Conservation (phyloP, 2,797 vertebrate genomes). For the Acanthornis magna region DNA sequence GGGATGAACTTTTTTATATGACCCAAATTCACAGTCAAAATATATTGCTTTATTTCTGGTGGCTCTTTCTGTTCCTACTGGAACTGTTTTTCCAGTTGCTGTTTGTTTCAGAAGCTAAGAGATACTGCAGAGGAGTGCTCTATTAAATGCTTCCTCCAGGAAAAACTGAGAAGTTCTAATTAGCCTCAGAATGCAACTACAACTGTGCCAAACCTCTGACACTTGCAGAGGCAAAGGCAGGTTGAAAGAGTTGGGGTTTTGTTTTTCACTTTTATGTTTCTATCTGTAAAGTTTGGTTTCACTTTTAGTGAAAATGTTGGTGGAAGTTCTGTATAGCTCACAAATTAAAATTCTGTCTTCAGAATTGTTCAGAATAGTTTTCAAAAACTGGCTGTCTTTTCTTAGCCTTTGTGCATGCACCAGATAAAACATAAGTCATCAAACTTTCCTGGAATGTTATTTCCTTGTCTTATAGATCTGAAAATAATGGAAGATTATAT, state of each 20-base stretch:
- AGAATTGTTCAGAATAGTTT: neutral
- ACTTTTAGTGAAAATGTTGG: neutral
- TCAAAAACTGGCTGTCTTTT: neutral
- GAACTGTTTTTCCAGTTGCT: neutral
- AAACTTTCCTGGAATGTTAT: neutral
- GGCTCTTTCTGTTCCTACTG: neutral
- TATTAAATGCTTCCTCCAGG: neutral
- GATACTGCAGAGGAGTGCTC: neutral
- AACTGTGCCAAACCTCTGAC: neutral
- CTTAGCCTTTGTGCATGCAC: neutral
- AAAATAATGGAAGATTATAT: neutral
- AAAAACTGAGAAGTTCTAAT: neutral
- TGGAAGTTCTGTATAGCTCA: neutral
- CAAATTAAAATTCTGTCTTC: neutral
- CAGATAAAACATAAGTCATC: neutral
- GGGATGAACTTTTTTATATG: neutral
- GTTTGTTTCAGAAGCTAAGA: neutral
- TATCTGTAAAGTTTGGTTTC: neutral
- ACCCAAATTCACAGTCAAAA: neutral
- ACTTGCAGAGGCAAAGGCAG: neutral
- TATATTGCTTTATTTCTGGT: neutral
- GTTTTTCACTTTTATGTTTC: neutral
- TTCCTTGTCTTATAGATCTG: neutral
- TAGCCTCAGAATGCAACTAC: neutral
- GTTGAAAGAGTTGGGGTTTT: neutral